Conservation (phyloP, 2,113 vertebrate species). For the Cyanoderma ruficeps region DNA sequence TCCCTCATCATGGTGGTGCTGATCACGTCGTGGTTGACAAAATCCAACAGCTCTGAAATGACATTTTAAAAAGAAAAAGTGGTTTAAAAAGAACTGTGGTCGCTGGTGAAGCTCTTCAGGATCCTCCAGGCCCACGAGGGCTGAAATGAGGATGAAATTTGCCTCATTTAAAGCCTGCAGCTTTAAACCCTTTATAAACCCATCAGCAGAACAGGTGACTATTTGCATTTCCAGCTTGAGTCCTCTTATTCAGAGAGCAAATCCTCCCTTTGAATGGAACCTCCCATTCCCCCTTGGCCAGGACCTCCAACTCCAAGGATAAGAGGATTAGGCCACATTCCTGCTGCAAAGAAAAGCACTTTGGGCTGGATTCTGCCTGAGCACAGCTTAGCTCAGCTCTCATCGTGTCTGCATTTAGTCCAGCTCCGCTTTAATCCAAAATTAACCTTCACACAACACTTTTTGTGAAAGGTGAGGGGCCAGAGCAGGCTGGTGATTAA, state of each 20-base stretch:
- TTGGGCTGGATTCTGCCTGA: not conserved
- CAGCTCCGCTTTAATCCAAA: not conserved
- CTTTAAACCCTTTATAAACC: not conserved
- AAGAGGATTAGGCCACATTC: not conserved
- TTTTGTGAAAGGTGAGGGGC: not conserved
- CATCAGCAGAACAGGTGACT: not conserved
- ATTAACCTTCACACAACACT: not conserved
- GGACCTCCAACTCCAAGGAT: not conserved
- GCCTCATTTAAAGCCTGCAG: not conserved
- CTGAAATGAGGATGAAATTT: not conserved
- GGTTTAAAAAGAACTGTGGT: not conserved
- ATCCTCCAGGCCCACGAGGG: not conserved
- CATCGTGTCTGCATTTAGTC: not conserved
- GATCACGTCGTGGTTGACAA: not conserved
- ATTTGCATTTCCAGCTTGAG: conserved; percentile 26
- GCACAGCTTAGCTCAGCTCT: not conserved
- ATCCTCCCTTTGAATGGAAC: conserved; percentile 30
- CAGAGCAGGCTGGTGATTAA: not conserved
- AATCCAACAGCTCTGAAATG: not conserved
- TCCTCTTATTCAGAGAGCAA: conserved; percentile 10
- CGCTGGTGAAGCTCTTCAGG: not conserved
- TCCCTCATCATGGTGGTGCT: not conserved
- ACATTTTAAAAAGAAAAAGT: not conserved
- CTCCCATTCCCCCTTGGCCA: not conserved
- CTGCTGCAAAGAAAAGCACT: conserved; percentile 20